Evolutionary conservation across 2,797 vertebrate species (phyloP), one percentile per base, ranked within the genome.

Genomic region (Capromys pilorides): DNA sequence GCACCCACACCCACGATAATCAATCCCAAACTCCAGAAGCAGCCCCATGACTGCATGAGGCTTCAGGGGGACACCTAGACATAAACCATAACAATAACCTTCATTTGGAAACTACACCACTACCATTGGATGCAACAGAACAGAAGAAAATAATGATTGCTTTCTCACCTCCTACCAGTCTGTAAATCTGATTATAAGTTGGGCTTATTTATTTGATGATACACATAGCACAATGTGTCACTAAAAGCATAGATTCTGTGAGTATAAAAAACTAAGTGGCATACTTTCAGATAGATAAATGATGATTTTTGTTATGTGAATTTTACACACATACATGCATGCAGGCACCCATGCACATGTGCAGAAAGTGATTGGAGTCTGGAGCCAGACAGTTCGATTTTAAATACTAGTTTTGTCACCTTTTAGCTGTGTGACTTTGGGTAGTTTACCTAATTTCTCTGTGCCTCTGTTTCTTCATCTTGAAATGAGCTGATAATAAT

Each of bases 401-500:
- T 81, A 71, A 92, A 51, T 51, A 59, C n/a, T 61, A 45, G 8
- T 51, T 94, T 36, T 91, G 41, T 80, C 5, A 54, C 33, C 31
- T 61, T 41, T 14, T 28, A 85, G 22, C 67, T 83, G 18, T 80
- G 78, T 94, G 71, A 86, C n/a, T 31, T 69, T 87, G 57, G 12
- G 22, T 8, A 79, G 79, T 1, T 73, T 57, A 39, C 19, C 11
- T 61, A 64, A 90, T 8, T 22, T 92, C 41, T 90, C 80, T 82
- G 36, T 28, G n/a, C 71, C 28, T 86, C 33, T 86, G 31, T 54
- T 84, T 51, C 33, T 90, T 85, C 28, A 81, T 87, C 57, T 80
- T 90, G 49, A 96, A 79, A 73, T 86, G 67, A 78, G 49, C 36
- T 89, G 82, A 78, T 79, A 51, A 82, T 11, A 89, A 62, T 41